Percentiles rank a stretch among this genome's conserved stretches.
Evolutionary conservation across 2,888 invertebrate species (phyloP).

Genomic region (Drosophila multiciliata): DNA sequence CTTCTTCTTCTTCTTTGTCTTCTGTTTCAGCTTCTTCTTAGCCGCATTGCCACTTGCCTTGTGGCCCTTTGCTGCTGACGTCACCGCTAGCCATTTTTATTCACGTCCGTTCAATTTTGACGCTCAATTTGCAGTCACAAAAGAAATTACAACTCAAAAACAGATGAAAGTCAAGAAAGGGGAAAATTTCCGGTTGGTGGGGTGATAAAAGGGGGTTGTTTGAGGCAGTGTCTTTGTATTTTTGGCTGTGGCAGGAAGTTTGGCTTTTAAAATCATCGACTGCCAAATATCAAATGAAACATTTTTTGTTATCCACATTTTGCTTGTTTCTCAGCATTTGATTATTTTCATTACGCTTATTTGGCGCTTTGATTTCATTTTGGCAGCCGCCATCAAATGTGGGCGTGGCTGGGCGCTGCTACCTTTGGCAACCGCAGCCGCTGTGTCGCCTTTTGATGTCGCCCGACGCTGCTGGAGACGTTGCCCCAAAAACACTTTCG

Average conservation of each 20-base stretch:
- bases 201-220: neutral
- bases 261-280: constrained; percentile 49
- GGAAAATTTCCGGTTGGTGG: neutral
- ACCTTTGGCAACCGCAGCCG: constrained; percentile 44
- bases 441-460: constrained; percentile 53
- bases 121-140: constrained; percentile 78
- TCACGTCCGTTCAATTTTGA: constrained; percentile 57
- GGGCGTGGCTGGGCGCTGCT: constrained; percentile 34
- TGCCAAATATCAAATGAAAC: constrained; percentile 50
- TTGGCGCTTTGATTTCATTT: constrained; percentile 54
- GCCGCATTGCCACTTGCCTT: constrained; percentile 7
- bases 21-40: neutral
- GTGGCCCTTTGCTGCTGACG: constrained; percentile 51
- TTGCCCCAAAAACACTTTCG: constrained; percentile 5
- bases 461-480: neutral
- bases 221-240: neutral
- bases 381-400: constrained; percentile 37
- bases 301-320: constrained; percentile 31
- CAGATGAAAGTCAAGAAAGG: constrained; percentile 63
- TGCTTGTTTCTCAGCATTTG: constrained; percentile 2
- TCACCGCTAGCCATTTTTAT: constrained; percentile 44
- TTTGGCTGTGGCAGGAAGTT: constrained; percentile 17
- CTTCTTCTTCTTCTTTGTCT: neutral
- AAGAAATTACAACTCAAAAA: constrained; percentile 74
- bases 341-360: constrained; percentile 47